Evolutionary conservation across 1,140 invertebrate genomes (phyloP), one percentile per base, ranked within the genome.

Genomic region (Ridgeia piscesae): DNA sequence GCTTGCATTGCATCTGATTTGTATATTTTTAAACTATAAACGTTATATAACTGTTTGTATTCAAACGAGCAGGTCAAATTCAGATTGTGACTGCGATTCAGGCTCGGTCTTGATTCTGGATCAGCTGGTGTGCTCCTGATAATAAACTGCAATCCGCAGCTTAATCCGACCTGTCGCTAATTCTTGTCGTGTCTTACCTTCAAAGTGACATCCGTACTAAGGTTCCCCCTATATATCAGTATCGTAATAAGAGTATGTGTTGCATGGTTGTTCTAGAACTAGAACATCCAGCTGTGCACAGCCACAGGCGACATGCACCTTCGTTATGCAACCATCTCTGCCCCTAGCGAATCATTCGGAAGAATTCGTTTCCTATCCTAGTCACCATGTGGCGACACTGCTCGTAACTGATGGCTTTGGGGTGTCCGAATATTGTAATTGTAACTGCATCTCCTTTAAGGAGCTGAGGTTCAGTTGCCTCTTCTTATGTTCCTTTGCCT

Each of bases 141-240:
- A 14, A 77, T 31, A 21, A 31, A 27, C 58, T 21, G 17, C 42
- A 42, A 42, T 6, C 42, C 42, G 11, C 42, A 4, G 58, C 27
- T 77, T 77, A 77, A 77, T 77, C 17, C 58, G 4, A 21, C 14
- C 2, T 77, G 58, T 77, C 58, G 58, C 58, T 77, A 27, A 77
- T 77, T 77, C 58, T 31, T 77, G 58, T 77, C 27, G 58, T 77
- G 58, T 21, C 11, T 77, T 77, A 77, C 58, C 58, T 77, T 77
- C 58, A 77, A 77, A 77, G n/a, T 77, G 58, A 77, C 58, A 77
- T 77, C 58, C 58, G 58, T 77, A 77, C 58, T 77, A 77, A 77
- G 58, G 11, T 77, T 9, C 27, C 58, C 14, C 17, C 14, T 4
- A 21, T 77, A 27, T 77, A 27, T 27, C 27, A 77, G 11, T 77